Evolutionary conservation across 1,140 invertebrate species (phyloP).

Genomic region (Panagrolaimus sp.): DNA sequence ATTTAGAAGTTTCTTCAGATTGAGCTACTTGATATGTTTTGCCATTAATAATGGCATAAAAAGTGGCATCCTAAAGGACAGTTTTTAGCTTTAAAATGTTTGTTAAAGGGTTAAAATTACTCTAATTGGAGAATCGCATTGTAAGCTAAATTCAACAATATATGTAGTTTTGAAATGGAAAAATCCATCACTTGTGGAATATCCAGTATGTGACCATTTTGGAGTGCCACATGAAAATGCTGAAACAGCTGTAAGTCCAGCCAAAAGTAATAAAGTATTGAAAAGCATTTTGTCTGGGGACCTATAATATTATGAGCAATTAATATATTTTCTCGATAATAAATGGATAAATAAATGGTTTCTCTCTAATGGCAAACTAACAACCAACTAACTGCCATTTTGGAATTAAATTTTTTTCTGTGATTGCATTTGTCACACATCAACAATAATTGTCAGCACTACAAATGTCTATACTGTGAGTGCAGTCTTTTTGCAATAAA

Average conservation of each 20-base stretch:
- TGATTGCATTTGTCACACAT: neutral
- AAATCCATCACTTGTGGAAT: conserved; percentile 61
- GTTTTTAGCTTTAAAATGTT: neutral
- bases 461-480: neutral
- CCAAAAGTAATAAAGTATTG: neutral
- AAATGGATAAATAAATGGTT: neutral
- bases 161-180: conserved; percentile 61
- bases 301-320: neutral
- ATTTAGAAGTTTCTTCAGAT: conserved; percentile 55
- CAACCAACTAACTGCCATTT: neutral
- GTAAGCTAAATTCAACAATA: conserved; percentile 60
- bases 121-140: conserved; percentile 34
- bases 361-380: neutral
- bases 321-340: too few species aligned
- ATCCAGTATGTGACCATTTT: conserved; percentile 57
- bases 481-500: neutral
- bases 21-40: conserved; percentile 41
- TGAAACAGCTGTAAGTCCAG: neutral
- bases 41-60: conserved; percentile 48
- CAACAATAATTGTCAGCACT: neutral
- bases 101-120: too few species aligned
- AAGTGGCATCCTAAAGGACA: conserved; percentile 41
- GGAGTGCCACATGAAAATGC: conserved; percentile 59
- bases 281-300: neutral
- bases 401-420: neutral